phyloP scores from a whole-genome alignment of 2,113 vertebrate genomes.

The Glaucidium brasilianum region DNA sequence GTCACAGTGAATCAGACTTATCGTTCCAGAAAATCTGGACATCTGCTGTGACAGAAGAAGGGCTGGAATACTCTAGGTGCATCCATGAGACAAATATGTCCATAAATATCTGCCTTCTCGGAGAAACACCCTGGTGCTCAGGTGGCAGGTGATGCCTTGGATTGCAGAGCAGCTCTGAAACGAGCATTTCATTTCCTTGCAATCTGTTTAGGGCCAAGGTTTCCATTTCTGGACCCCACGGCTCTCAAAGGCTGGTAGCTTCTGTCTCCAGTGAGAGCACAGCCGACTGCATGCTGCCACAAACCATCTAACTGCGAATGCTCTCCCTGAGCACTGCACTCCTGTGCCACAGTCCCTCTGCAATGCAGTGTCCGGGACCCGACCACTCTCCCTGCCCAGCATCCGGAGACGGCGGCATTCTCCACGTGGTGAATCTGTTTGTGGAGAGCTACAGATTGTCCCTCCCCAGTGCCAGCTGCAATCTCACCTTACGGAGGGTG shows the following conservation, averaged over 20 bases:
- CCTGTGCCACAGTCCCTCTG: rapidly evolving
- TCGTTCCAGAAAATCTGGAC: rapidly evolving
- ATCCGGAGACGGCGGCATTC: not conserved
- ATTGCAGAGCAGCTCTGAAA: not conserved
- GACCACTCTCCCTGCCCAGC: not conserved
- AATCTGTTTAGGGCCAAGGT: not conserved
- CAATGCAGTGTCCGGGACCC: not conserved
- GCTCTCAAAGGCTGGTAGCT: not conserved
- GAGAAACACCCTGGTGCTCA: not conserved
- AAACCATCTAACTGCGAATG: rapidly evolving
- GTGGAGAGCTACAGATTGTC: not conserved
- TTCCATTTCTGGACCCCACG: not conserved
- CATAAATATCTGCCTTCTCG: not conserved
- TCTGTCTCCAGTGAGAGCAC: not conserved
- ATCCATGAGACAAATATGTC: not conserved
- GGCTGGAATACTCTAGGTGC: not conserved
- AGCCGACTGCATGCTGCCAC: not conserved
- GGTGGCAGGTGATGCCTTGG: not conserved
- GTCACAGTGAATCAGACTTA: not conserved
- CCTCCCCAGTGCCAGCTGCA: rapidly evolving
- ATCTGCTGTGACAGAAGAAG: not conserved
- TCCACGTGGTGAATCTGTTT: rapidly evolving
- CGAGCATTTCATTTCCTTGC: not conserved
- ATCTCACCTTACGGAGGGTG: constrained; percentile 81
- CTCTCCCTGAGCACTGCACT: not conserved